A percentile compares a stretch with the other conserved stretches of the same genome.
phyloP scores from a whole-genome alignment of 2,797 vertebrate genomes.

The Scomberomorus guttatus region DNA sequence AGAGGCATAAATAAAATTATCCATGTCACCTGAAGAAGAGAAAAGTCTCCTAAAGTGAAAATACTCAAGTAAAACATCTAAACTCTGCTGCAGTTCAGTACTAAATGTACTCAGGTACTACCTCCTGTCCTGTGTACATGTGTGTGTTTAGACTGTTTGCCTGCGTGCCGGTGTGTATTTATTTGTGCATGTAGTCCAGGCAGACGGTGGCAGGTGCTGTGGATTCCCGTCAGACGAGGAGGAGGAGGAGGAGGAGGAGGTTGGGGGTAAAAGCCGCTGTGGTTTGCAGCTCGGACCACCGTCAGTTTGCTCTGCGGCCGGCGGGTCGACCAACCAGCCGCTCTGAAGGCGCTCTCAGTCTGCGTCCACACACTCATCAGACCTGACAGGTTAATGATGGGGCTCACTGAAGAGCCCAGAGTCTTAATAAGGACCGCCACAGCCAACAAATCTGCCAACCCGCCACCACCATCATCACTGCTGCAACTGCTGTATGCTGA shows the following conservation, averaged over 20 bases:
- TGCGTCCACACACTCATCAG: slow-evolving; percentile 71
- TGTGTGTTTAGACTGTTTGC: slow-evolving; percentile 45
- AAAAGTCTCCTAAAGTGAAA: neutral
- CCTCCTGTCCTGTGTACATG: neutral
- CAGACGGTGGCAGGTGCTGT: slow-evolving; percentile 66
- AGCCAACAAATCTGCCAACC: slow-evolving; percentile 44
- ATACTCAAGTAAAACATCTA: neutral
- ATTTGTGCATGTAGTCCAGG: slow-evolving; percentile 25
- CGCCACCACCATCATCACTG: neutral
- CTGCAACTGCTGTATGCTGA: neutral
- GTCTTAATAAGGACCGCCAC: slow-evolving; percentile 36
- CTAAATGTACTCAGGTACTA: neutral
- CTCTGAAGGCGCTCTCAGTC: slow-evolving; percentile 69
- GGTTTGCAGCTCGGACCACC: slow-evolving; percentile 69
- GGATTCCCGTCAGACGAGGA: slow-evolving; percentile 65
- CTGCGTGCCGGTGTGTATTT: slow-evolving; percentile 52
- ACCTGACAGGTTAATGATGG: slow-evolving; percentile 75
- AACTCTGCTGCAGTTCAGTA: neutral
- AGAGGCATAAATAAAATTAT: no score
- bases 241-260: neutral
- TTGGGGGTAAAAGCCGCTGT: slow-evolving; percentile 39
- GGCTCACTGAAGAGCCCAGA: slow-evolving; percentile 29
- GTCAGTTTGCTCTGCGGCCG: slow-evolving; percentile 55
- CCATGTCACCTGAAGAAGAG: no score
- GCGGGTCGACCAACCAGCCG: neutral